Base-by-base conservation (phyloP, 2,113 vertebrate species). In the Myotis davidii region DNA sequence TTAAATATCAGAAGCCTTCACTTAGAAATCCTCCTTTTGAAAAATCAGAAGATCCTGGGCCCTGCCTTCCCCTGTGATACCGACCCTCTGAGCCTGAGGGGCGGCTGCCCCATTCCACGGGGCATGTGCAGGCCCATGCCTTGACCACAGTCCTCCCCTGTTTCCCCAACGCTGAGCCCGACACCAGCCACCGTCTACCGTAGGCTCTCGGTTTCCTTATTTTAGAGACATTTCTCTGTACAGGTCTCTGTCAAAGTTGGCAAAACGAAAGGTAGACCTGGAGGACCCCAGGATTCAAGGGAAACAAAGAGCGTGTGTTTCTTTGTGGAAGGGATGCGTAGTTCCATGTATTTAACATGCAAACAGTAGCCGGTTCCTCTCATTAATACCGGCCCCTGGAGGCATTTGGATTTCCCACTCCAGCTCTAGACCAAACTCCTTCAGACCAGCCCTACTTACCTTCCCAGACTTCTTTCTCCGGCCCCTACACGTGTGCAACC, bases 61-160 rank as follows among this genome's bases (percentile, higher is more conserved):
- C 0, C 9, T 12, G 1, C 29, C 67, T 85, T 42, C 14, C 65
- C 17, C 0, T 2, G 8, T 32, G 65, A 32, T 23, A 1, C 17
- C 0, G 0, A 10, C 50, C 56, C 3, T 64, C 42, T 18, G 34
- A 12, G 70, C 20, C 82, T 39, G 20, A 48, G 69, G 14, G 59
- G 25, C 65, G 7, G 77, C 83, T 17, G 42, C 39, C 65, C 23
- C 3, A 0, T 8, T 17, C 20, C 14, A 12, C 17, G 1, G 16
- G 52, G 59, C 1, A 0, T 1, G 12, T 0, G n/a, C 5, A 6
- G 32, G 59, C 42, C 14, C 29, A 0, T 0, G 2, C 7, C 21
- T 5, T 16, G 77, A 67, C 32, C 18, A 2, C 32, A 6, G 37
- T 12, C 34, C n/a, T 52, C 16, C 0, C 27, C 48, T 2, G 0